A percentile compares a stretch with the other conserved stretches of the same genome.
phyloP scores from a whole-genome alignment of 2,113 vertebrate genomes.

The Arothron firmamentum region DNA sequence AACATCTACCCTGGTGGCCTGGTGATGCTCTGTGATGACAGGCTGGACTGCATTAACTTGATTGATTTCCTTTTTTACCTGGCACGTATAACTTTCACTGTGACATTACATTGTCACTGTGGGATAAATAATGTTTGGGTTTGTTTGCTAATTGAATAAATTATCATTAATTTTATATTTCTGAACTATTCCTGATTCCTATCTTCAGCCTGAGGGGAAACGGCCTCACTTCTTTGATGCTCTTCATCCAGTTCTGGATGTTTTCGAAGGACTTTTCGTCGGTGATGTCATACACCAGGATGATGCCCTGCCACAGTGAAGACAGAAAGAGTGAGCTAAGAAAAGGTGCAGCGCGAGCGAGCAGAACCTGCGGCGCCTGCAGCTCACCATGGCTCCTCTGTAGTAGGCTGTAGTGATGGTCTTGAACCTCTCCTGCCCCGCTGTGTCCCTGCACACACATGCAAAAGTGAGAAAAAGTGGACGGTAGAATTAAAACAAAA shows the following conservation, averaged over 20 bases:
- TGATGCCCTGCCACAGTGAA: constrained; percentile 80
- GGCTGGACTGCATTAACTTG: constrained; percentile 5
- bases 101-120: no score
- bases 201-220: not conserved
- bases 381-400: constrained; percentile 92
- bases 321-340: constrained; percentile 19
- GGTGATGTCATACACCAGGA: constrained; percentile 93
- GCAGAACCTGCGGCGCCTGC: constrained; percentile 15
- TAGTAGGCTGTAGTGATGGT: constrained; percentile 96
- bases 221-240: constrained; percentile 82
- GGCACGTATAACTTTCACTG: no score
- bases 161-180: not conserved
- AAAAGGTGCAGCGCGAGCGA: constrained; percentile 18
- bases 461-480: constrained; percentile 9
- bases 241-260: constrained; percentile 98
- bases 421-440: constrained; percentile 94
- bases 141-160: no score
- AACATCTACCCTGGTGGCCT: no score
- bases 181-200: not conserved
- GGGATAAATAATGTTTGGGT: no score
- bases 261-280: constrained; percentile 93
- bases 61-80: not conserved
- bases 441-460: constrained; percentile 83
- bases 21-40: no score
- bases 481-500: not conserved